phyloP scores from a whole-genome alignment of 2,888 invertebrate genomes.

The Philopedon plagiatum region DNA sequence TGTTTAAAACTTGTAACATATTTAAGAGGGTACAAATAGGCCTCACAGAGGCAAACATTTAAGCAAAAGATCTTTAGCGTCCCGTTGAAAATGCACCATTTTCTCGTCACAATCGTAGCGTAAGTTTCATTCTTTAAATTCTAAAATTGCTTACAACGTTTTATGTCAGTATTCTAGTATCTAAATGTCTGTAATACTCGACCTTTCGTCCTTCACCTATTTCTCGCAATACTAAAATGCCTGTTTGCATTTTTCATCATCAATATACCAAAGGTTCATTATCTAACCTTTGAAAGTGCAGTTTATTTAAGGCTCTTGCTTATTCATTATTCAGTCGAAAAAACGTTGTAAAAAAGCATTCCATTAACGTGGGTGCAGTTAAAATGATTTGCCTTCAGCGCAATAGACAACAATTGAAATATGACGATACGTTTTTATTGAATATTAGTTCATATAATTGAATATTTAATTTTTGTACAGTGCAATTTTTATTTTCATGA shows the following conservation, averaged over 20 bases:
- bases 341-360: neutral
- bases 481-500: too few species aligned
- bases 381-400: neutral
- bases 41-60: too few species aligned
- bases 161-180: neutral
- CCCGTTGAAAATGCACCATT: too few species aligned
- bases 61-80: too few species aligned
- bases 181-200: neutral
- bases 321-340: neutral
- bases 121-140: too few species aligned
- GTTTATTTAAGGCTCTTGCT: constrained; percentile 1
- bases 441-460: neutral
- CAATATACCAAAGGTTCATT: neutral
- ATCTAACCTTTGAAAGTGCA: constrained; percentile 10
- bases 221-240: constrained; percentile 4
- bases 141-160: too few species aligned
- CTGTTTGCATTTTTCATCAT: neutral
- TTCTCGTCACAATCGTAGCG: too few species aligned
- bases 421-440: neutral
- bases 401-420: neutral
- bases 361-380: constrained; percentile 7
- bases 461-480: neutral
- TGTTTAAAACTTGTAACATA: too few species aligned
- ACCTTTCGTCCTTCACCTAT: constrained; percentile 16
- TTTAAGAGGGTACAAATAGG: too few species aligned